These are phyloP conservation scores for Copidosoma aretas DNA, from an alignment of 2,888 invertebrate genomes.

Conservation along the genomic window DNA sequence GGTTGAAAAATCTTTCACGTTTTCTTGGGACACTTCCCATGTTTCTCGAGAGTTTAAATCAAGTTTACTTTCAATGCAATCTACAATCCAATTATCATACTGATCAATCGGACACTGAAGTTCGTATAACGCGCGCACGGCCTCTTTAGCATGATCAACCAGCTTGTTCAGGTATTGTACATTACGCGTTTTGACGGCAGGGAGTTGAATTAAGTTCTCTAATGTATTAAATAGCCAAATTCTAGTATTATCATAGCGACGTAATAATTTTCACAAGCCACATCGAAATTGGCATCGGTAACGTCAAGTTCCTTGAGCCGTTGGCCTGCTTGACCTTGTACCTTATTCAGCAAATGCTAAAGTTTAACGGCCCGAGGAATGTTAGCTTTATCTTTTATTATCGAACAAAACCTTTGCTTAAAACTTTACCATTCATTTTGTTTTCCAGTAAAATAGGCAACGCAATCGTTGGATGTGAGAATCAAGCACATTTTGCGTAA, in stretches of 20 bases:
- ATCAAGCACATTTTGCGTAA: not conserved
- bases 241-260: not conserved
- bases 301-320: not conserved
- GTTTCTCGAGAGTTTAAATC: not conserved
- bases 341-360: not conserved
- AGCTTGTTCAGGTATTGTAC: not conserved
- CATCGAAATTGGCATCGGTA: not conserved
- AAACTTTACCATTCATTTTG: not conserved
- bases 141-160: not conserved
- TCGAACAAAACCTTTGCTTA: not conserved
- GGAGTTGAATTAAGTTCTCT: not conserved
- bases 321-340: not conserved
- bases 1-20: not conserved
- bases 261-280: not conserved
- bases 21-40: constrained; percentile 3
- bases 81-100: not conserved
- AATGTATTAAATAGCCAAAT: not conserved
- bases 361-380: not conserved
- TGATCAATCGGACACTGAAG: not conserved
- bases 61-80: not conserved
- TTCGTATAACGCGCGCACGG: not conserved
- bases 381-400: not conserved
- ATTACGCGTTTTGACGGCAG: not conserved
- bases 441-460: not conserved
- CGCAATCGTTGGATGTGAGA: not conserved